Base-by-base conservation (phyloP, 2,888 invertebrate species). In the Yponomeuta cagnagella region DNA sequence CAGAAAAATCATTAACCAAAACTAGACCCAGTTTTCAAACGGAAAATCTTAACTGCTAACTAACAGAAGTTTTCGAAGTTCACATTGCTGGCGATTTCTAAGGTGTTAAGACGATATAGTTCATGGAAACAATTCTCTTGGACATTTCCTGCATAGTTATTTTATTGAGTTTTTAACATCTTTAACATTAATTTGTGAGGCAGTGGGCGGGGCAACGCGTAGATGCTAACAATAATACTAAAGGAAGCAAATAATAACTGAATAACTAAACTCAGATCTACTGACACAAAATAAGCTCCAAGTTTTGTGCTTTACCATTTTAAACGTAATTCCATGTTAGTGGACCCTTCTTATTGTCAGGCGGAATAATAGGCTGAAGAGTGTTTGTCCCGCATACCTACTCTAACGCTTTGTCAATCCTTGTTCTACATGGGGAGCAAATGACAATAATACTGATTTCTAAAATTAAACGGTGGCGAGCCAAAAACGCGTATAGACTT, bases 181-280 rank as follows among this genome's bases (percentile, higher is more conserved):
- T 58, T 43, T 43, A 43, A 58, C 52, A 58, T 58, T 58, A 12
- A 48, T 68, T 68, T 68, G 68, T 68, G 68, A 68, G 68, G 68
- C 68, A 68, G 68, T 68, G 68, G 48, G 68, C 68, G 48, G 43
- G 52, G 68, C 52, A 30, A 58, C 48, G 52, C 48, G 68, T 68
- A 52, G 48, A 52, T 23, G 30, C 68, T 52, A 52, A 52, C 31
- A 52, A 31, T 68, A 68, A 68, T 68, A 68, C 68, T 68, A 48
- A 30, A 52, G 68, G 68, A 52, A 65, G 65, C 65, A 65, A 23
- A 58, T 2, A 58, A 58, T 58, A 58, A 58, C 15, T 58, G 65
- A 65, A 64, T 10, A 64, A 65, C 33, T 65, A 65, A 48, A n/a
- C 33, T 68, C 68, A 68, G 68, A 68, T 68, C 68, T 68, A 68